Evolutionary conservation across 1,140 invertebrate species (phyloP).

Genomic region (Cepaea nemoralis): DNA sequence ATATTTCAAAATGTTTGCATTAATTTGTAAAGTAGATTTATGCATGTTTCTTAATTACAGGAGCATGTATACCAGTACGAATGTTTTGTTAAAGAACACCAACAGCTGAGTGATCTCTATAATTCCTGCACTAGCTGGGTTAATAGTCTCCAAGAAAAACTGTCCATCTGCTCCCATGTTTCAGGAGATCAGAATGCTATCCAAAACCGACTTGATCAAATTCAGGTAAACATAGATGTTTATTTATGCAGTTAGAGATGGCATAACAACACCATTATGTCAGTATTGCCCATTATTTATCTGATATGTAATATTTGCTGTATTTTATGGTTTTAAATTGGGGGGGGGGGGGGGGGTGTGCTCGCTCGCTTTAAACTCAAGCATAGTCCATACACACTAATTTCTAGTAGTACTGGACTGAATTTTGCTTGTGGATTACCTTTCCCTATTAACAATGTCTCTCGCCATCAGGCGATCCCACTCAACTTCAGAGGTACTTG

Average conservation of each 20-base stretch:
- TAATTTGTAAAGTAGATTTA: background rate
- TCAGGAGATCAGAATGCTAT: constrained; percentile 89
- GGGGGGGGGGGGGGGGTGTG: too few relatives aligned
- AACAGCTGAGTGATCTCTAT: constrained; percentile 90
- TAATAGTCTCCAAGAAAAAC: constrained; percentile 87
- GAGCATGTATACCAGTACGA: constrained; percentile 79
- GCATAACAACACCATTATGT: background rate
- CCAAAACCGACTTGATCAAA: constrained; percentile 90
- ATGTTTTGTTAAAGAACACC: constrained; percentile 90
- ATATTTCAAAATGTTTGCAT: too few relatives aligned
- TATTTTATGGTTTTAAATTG: too few relatives aligned
- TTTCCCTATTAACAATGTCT: too few relatives aligned
- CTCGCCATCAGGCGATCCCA: too few relatives aligned
- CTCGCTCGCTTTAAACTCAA: too few relatives aligned
- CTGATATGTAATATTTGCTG: too few relatives aligned
- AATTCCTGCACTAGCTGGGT: constrained; percentile 91
- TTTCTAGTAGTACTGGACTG: too few relatives aligned
- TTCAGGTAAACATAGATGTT: constrained; percentile 80
- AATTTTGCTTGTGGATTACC: too few relatives aligned
- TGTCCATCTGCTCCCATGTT: constrained; percentile 87
- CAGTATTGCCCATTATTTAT: too few relatives aligned
- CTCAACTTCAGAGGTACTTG: too few relatives aligned
- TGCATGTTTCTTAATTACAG: constrained; percentile 47
- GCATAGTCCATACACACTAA: too few relatives aligned
- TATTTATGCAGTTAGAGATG: background rate